These are phyloP conservation scores for Galagoides demidoff DNA, from an alignment of 2,797 vertebrate genomes.

Conservation along the genomic window DNA sequence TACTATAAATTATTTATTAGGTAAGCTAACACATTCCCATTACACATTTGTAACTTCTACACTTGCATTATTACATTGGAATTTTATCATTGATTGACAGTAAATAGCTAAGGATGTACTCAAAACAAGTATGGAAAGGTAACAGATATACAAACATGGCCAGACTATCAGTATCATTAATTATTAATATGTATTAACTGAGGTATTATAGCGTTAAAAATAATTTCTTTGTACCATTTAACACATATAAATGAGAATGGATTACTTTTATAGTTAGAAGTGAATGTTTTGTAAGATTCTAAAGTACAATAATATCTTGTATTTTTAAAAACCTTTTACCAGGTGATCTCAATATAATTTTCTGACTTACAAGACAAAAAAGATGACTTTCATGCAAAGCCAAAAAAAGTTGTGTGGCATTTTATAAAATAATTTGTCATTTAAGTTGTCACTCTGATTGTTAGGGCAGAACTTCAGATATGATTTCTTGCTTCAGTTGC, in stretches of 20 bases:
- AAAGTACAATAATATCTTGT: background rate
- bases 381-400: slow-evolving; percentile 16
- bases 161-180: background rate
- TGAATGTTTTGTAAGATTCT: background rate
- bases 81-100: background rate
- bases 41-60: slow-evolving; percentile 1
- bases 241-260: background rate
- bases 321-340: background rate
- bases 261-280: background rate
- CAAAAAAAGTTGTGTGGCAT: background rate
- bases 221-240: background rate
- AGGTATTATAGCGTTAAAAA: background rate
- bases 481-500: slow-evolving; percentile 30
- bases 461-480: background rate
- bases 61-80: slow-evolving; percentile 13
- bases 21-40: background rate
- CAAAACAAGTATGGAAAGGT: background rate
- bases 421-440: background rate
- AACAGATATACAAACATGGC: background rate
- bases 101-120: background rate
- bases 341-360: background rate
- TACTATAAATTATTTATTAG: background rate
- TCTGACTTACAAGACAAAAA: background rate
- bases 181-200: background rate
- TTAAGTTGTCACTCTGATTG: background rate